Evolutionary conservation across 2,797 vertebrate genomes (phyloP).

Genomic region (Gallirallus australis): DNA sequence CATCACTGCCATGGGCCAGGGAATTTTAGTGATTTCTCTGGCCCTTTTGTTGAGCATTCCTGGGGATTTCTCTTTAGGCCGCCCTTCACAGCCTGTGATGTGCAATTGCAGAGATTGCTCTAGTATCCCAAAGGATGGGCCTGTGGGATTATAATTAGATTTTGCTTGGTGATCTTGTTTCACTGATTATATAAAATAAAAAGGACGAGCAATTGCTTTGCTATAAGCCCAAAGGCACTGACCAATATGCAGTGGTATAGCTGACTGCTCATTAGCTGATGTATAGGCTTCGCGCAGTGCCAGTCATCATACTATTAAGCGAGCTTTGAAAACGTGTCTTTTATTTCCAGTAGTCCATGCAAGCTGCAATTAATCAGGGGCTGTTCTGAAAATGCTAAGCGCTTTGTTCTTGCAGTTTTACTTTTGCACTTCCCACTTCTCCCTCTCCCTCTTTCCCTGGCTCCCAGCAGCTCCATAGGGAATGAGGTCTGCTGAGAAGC

Average conservation of each 20-base stretch:
- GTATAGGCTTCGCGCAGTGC: neutral
- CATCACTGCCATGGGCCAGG: neutral
- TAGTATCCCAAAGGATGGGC: neutral
- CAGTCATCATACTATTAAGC: neutral
- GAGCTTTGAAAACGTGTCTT: constrained; percentile 14
- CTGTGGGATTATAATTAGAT: neutral
- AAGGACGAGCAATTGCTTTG: neutral
- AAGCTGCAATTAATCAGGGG: neutral
- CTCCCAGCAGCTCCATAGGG: neutral
- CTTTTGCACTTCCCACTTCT: neutral
- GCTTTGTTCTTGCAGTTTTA: constrained; percentile 15
- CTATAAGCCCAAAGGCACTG: neutral
- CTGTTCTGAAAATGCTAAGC: constrained; percentile 27
- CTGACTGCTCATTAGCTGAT: neutral
- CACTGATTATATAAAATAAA: neutral
- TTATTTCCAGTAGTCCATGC: neutral
- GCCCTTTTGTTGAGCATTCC: neutral
- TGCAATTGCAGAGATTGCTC: neutral
- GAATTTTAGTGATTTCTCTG: neutral
- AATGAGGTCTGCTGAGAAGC: neutral
- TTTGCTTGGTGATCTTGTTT: neutral
- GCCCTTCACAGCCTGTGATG: neutral
- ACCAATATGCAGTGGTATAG: neutral
- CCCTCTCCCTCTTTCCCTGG: neutral
- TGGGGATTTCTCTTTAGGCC: neutral